Evolutionary conservation across 2,888 invertebrate species (phyloP).

Genomic region (Gibbula magus): DNA sequence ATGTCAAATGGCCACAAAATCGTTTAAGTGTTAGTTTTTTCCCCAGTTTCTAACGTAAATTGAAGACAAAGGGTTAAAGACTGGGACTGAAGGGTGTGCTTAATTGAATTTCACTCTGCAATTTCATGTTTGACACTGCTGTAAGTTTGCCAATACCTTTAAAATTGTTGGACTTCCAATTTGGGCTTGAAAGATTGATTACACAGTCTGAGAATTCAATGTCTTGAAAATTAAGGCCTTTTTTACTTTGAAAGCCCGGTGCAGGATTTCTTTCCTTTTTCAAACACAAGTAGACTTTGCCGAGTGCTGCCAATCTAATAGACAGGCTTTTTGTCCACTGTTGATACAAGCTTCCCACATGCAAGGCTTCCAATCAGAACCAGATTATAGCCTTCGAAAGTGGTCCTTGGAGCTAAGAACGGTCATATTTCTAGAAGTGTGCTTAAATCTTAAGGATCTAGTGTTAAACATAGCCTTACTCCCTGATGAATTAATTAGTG

Average conservation of each 20-base stretch:
- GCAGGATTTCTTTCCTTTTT: not conserved
- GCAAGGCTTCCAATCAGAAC: too few relatives aligned
- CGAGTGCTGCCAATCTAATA: too few relatives aligned
- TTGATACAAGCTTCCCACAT: too few relatives aligned
- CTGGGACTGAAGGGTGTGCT: not conserved
- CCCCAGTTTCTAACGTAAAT: not conserved
- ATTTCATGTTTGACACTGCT: constrained; percentile 13
- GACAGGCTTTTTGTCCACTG: too few relatives aligned
- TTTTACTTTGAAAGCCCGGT: not conserved
- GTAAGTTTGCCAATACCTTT: constrained; percentile 14
- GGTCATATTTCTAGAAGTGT: too few relatives aligned
- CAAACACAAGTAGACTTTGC: not conserved
- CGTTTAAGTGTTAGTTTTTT: too few relatives aligned
- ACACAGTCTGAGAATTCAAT: constrained; percentile 18
- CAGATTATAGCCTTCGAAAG: too few relatives aligned
- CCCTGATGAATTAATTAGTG: too few relatives aligned
- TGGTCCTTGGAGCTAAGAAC: too few relatives aligned
- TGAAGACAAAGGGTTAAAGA: not conserved
- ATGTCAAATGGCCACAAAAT: too few relatives aligned
- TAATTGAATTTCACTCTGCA: constrained; percentile 20
- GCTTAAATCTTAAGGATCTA: too few relatives aligned
- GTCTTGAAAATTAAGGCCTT: constrained; percentile 10
- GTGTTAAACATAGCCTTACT: too few relatives aligned
- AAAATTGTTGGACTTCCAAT: constrained; percentile 19
- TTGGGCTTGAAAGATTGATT: constrained; percentile 8